These are phyloP conservation scores for Setophaga coronata DNA, from an alignment of 2,113 vertebrate genomes.

Conservation along the genomic window DNA sequence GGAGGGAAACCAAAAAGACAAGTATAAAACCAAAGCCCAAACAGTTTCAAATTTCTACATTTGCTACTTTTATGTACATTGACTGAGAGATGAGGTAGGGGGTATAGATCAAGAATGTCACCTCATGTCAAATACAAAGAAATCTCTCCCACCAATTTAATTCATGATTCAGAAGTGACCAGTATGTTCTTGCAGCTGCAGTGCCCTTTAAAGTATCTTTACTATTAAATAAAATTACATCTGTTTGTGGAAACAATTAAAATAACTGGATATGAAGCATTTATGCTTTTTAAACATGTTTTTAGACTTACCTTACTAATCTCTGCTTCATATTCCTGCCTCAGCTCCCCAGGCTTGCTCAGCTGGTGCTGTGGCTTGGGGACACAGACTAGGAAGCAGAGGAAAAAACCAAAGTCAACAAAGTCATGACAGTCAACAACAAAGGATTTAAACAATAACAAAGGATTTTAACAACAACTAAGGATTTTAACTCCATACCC, in stretches of 20 bases:
- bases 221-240: neutral
- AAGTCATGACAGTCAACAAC: neutral
- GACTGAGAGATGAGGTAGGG: neutral
- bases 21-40: neutral
- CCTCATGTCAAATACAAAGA: neutral
- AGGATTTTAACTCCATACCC: neutral
- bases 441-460: neutral
- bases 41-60: neutral
- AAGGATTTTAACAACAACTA: neutral
- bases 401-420: neutral
- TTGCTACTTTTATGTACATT: neutral
- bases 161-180: neutral
- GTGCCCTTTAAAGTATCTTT: neutral
- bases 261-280: neutral
- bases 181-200: neutral
- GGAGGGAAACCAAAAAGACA: neutral
- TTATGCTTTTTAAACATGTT: neutral
- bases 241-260: neutral
- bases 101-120: neutral
- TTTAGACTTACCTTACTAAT: slow-evolving; percentile 75
- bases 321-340: slow-evolving; percentile 81
- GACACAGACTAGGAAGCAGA: slow-evolving; percentile 47
- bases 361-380: slow-evolving; percentile 63
- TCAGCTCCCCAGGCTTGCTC: slow-evolving; percentile 79
- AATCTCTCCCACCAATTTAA: neutral